phyloP scores from a whole-genome alignment of 2,797 vertebrate species.

The Hypotaenidia philippensis region DNA sequence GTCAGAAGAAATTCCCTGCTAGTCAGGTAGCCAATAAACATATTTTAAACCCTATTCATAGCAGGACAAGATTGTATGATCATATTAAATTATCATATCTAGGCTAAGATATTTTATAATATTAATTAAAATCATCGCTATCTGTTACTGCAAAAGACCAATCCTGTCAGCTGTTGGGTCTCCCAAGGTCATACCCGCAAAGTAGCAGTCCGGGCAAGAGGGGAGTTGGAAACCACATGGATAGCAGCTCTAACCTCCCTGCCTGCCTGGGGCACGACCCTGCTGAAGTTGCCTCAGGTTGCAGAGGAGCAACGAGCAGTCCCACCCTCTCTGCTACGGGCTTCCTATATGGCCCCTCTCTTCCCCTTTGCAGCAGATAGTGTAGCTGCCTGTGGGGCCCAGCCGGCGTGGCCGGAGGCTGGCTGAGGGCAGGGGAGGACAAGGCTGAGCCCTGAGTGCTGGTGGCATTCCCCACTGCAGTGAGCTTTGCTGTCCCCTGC shows the following conservation, averaged over 20 bases:
- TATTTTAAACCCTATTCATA: background rate
- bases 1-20: background rate
- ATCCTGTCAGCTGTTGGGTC: background rate
- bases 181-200: background rate
- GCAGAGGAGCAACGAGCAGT: background rate
- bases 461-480: background rate
- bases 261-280: background rate
- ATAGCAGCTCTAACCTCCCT: background rate
- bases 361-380: background rate
- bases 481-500: background rate
- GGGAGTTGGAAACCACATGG: fast-evolving
- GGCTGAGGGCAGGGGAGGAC: background rate
- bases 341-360: background rate
- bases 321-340: background rate
- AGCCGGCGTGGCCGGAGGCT: background rate
- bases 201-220: background rate
- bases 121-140: background rate
- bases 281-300: background rate
- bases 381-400: background rate
- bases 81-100: background rate
- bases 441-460: background rate
- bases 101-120: background rate
- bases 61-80: background rate
- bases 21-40: background rate
- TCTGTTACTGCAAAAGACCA: background rate